Base-by-base conservation (phyloP, 1,140 invertebrate species). In the Diplogasteroides magnus region DNA sequence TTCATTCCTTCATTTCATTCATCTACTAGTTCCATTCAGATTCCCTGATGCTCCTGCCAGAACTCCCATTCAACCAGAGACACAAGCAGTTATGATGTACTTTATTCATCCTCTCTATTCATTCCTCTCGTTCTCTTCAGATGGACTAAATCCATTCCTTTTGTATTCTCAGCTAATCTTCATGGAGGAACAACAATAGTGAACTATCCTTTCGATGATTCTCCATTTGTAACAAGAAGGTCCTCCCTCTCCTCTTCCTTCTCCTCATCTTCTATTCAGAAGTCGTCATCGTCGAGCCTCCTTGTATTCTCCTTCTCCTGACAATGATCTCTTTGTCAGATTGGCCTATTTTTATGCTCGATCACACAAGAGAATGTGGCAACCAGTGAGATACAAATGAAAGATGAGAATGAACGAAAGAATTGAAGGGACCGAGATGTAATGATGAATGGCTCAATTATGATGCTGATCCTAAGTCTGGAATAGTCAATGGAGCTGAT, bases 101-200 rank as follows among this genome's bases (percentile, higher is more conserved):
- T n/a, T n/a, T n/a, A n/a, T n/a, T n/a, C n/a, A n/a, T n/a, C n/a
- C n/a, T n/a, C n/a, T n/a, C n/a, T n/a, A n/a, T n/a, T n/a, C n/a
- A n/a, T n/a, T n/a, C n/a, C n/a, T n/a, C n/a, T n/a, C n/a, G n/a
- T n/a, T 48, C 37, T 48, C 37, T 48, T 48, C 37, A 48, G 37
- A 31, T 98, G 95, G 95, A 89, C 92, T 0, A 83, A 87, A 11
- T 85, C 87, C 1, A 86, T 90, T 75, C 92, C 91, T 0, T 98
- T 98, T 86, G 93, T 97, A 2, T 84, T 97, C 1, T 97, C 94
- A 0, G 93, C 94, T 2, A 97, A 97, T 86, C 85, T 98, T 2
- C 95, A 98, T 82, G 94, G 94, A 25, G 85, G 93, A 11, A 90
- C 91, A n/a, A 83, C 94, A 59, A 91, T 95, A 0, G 77, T 78